Evolutionary conservation across 2,797 vertebrate species (phyloP), one percentile per base, ranked within the genome.

Genomic region (Oreortyx pictus): DNA sequence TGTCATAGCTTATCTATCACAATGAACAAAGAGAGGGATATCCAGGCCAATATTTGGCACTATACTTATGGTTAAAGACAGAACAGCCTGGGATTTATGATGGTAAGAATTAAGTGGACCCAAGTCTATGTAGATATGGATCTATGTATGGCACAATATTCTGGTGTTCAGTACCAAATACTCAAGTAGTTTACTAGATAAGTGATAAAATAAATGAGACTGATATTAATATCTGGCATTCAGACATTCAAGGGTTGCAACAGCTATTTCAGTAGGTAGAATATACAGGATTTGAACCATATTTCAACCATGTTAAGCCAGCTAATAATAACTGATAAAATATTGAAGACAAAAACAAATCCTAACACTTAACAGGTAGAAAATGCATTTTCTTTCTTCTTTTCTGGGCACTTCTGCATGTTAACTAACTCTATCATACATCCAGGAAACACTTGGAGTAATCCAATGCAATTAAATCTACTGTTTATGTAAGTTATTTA

Each of bases 381-480:
- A 94, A 92, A 82, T 9, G 22, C 1, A 5, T 54, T 68, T 74
- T 14, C 19, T 80, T 82, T 60, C 18, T 41, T 86, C 39, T 43
- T 49, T 88, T 82, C 49, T 80, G 41, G 41, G 44, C 4, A 49
- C 13, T 87, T 93, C 33, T 85, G 31, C 49, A 24, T 68, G 64
- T 43, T 43, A 94, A 35, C 17, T 52, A 90, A 46, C 19, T 82
- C 35, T 84, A 31, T 29, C 20, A 33, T 19, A 70, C 60, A 93
- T 73, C 22, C 57, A 73, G 74, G 86, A 96, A 91, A 57, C 22
- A 54, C 15, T 84, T 44, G 89, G 61, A 83, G 79, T 79, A 92
- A 92, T 92, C 57, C 57, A 76, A 22, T 68, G 57, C 44, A 94
- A 93, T 86, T 90, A 82, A 90, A 77, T 17, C 44, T 79, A 70